These are phyloP conservation scores for Molossus alvarezi DNA, from an alignment of 2,797 vertebrate genomes.

Conservation along the genomic window DNA sequence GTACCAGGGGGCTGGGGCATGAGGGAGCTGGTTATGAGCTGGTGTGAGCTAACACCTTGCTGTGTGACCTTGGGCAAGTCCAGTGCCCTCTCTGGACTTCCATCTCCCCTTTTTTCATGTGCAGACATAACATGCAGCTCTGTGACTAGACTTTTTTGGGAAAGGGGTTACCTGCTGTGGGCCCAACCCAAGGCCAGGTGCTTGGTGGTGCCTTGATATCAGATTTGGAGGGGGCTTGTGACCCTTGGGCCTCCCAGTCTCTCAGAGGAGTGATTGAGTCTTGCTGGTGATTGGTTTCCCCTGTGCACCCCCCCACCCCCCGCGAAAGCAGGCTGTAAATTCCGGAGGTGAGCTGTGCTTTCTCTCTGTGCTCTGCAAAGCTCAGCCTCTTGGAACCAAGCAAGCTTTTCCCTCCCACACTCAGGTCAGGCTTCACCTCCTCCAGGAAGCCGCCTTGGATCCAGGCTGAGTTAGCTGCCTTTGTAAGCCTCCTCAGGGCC, in stretches of 20 bases:
- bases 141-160: neutral
- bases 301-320: too few relatives aligned
- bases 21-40: neutral
- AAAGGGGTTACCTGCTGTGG: too few relatives aligned
- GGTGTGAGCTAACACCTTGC: neutral
- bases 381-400: neutral
- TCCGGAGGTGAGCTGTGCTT: neutral
- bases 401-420: neutral
- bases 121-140: accelerated
- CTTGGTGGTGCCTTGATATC: neutral
- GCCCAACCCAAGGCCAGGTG: neutral
- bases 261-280: neutral
- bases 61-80: neutral
- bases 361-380: neutral
- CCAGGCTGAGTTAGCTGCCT: neutral
- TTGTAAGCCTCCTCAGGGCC: neutral
- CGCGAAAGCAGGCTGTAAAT: neutral
- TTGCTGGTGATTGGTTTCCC: neutral
- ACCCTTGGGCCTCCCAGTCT: neutral
- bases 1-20: too few relatives aligned
- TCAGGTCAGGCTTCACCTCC: neutral
- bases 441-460: slow-evolving; percentile 5
- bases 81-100: neutral
- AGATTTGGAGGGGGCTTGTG: neutral
- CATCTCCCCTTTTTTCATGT: neutral